Percentiles rank a stretch among this genome's conserved stretches.
These are phyloP conservation scores for Drosophila seguyi DNA, from an alignment of 1,140 invertebrate genomes.

Conservation along the genomic window DNA sequence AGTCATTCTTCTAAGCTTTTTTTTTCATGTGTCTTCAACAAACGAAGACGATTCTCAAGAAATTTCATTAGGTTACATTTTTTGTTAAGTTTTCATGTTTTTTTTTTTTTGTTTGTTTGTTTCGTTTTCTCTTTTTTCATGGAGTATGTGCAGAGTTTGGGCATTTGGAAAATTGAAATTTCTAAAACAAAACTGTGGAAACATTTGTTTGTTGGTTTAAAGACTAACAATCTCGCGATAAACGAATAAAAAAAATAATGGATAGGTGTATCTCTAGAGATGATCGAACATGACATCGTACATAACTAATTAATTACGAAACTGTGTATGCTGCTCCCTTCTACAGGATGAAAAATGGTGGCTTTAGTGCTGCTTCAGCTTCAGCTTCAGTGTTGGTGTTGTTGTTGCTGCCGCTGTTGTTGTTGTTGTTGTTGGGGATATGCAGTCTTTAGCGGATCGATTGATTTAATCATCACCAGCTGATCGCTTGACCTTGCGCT, in stretches of 20 bases:
- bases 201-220: conserved; percentile 29
- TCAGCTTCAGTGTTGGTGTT: conserved; percentile 11
- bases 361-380: conserved; percentile 26
- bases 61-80: conserved; percentile 38
- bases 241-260: conserved; percentile 57
- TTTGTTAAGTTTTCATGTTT: conserved; percentile 8
- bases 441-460: conserved; percentile 60
- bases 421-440: conserved; percentile 27
- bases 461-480: conserved; percentile 87
- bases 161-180: conserved; percentile 30
- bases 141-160: conserved; percentile 51
- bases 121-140: conserved; percentile 13
- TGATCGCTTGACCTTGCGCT: conserved; percentile 90
- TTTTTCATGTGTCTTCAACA: conserved; percentile 57
- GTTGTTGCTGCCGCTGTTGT: conserved; percentile 12
- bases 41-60: conserved; percentile 62
- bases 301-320: conserved; percentile 60
- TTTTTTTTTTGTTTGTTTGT: background rate
- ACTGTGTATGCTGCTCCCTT: conserved; percentile 45
- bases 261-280: conserved; percentile 44
- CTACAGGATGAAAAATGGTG: conserved; percentile 42
- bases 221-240: conserved; percentile 71
- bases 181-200: conserved; percentile 44
- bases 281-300: conserved; percentile 48
- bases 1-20: conserved; percentile 25